These are phyloP conservation scores for Scolopax mira DNA, from an alignment of 2,113 vertebrate genomes.

Conservation along the genomic window DNA sequence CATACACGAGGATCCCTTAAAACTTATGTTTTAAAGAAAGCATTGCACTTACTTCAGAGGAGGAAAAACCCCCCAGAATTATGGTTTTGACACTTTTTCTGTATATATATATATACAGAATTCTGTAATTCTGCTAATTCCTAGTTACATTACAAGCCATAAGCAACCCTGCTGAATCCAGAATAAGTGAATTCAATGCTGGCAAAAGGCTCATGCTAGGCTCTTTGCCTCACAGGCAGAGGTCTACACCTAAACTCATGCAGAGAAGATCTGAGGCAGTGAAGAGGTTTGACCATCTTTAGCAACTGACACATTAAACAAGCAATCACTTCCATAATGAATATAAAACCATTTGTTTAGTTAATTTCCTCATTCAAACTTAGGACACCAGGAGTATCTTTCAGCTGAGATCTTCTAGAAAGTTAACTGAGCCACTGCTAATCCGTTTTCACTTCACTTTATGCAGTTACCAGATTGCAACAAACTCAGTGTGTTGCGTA, in stretches of 20 bases:
- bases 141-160: neutral
- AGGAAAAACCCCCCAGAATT: accelerated
- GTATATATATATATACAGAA: too few relatives aligned
- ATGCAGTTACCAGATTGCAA: neutral
- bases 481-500: neutral
- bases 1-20: neutral
- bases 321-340: neutral
- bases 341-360: neutral
- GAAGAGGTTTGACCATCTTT: neutral
- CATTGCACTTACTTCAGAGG: neutral
- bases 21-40: neutral
- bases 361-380: neutral
- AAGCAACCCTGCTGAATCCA: neutral
- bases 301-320: neutral
- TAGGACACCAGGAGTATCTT: neutral
- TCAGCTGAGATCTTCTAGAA: neutral
- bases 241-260: neutral
- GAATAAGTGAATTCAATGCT: neutral
- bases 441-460: neutral
- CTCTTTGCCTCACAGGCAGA: neutral
- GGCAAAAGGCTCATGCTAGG: neutral
- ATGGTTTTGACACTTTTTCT: neutral
- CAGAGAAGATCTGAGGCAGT: neutral
- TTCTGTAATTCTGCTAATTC: too few relatives aligned
- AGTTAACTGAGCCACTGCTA: neutral